phyloP scores from a whole-genome alignment of 1,140 invertebrate genomes.

The Saxidomus purpurata region DNA sequence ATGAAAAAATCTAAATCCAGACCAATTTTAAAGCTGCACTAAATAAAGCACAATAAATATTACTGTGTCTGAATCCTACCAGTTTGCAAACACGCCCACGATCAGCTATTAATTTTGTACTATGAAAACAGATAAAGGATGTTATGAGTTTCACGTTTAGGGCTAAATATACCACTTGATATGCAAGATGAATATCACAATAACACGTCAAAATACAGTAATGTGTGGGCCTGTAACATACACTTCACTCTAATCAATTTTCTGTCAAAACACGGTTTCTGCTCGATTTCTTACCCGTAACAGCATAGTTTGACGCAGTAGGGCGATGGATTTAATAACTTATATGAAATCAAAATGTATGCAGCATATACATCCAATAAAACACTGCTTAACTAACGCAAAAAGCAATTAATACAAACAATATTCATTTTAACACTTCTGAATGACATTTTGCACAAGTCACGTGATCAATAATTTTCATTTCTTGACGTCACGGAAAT shows the following conservation, averaged over 20 bases:
- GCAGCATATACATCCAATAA: neutral
- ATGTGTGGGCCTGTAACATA: constrained; percentile 30
- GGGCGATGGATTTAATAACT: neutral
- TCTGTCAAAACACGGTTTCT: neutral
- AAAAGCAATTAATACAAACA: constrained; percentile 32
- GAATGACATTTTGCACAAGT: constrained; percentile 57
- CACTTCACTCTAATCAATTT: constrained; percentile 14
- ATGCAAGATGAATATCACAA: neutral
- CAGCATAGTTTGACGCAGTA: neutral
- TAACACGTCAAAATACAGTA: constrained; percentile 8
- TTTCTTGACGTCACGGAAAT: constrained; percentile 58
- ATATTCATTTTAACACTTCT: constrained; percentile 14
- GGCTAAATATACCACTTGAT: neutral
- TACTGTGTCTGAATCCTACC: neutral
- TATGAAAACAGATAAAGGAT: neutral
- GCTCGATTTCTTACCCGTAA: neutral
- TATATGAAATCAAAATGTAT: neutral
- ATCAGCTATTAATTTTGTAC: neutral
- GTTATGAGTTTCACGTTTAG: neutral
- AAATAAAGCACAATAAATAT: no score
- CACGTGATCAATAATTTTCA: constrained; percentile 64
- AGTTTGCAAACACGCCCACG: neutral
- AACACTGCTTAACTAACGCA: neutral
- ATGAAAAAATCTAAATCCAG: no score
- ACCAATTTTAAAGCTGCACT: no score